Evolutionary conservation across 2,113 vertebrate genomes (phyloP).

Genomic region (Anser cygnoides): DNA sequence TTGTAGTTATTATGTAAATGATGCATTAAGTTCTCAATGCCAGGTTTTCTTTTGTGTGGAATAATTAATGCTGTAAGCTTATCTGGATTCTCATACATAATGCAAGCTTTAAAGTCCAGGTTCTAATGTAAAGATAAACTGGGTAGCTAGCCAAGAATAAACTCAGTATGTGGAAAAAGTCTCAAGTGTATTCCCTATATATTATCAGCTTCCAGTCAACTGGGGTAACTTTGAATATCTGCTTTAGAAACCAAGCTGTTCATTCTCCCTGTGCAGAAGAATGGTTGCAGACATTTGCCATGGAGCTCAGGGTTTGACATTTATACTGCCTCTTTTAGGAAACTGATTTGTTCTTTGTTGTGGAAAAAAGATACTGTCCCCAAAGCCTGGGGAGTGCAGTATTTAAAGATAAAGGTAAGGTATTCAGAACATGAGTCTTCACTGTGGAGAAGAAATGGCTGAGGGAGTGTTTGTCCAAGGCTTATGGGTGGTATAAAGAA

Average conservation of each 20-base stretch:
- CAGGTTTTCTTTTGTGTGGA: slow-evolving; percentile 72
- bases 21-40: slow-evolving; percentile 79
- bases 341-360: not conserved
- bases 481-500: not conserved
- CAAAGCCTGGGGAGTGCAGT: not conserved
- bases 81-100: slow-evolving; percentile 81
- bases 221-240: not conserved
- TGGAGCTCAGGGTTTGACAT: not conserved
- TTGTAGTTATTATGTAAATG: slow-evolving; percentile 55
- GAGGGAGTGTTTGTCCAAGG: not conserved
- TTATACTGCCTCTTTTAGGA: not conserved
- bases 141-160: slow-evolving; percentile 38
- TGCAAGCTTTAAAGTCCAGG: slow-evolving; percentile 59
- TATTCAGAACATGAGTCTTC: not conserved
- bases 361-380: not conserved
- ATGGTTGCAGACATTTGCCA: not conserved
- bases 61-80: slow-evolving; percentile 76
- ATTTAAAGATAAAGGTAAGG: slow-evolving; percentile 12
- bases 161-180: slow-evolving; percentile 52
- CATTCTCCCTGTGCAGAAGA: not conserved
- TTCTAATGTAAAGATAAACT: slow-evolving; percentile 52
- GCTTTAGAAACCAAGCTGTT: not conserved
- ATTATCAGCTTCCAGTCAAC: slow-evolving; percentile 16
- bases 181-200: slow-evolving; percentile 18
- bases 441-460: not conserved